Base-by-base conservation (phyloP, 2,888 invertebrate species). In the Tipula lateralis region DNA sequence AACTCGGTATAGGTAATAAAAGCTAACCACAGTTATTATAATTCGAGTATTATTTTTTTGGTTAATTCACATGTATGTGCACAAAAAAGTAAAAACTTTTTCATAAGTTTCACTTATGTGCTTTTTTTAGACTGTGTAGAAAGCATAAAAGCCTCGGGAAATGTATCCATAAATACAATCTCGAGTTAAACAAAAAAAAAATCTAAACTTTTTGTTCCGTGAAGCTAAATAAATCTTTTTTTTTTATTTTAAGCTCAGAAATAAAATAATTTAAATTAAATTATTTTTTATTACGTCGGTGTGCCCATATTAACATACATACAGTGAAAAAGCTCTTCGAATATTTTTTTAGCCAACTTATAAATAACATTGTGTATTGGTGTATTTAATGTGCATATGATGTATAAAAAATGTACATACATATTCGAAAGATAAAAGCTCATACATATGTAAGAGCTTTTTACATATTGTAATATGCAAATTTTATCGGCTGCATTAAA, bases 201-300 rank as follows among this genome's bases (percentile, higher is more conserved):
- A n/a, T 44, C 13, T 2, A 24, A 66, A 66, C 16, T 24, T 24
- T 66, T 24, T 66, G 19, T 66, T 24, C 16, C 16, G 44, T 44
- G n/a, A n/a, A 0, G 44, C 44, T 44, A 44, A 44, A 44, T 16
- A 44, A n/a, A 44, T 44, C 12, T 24, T 1, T 6, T 9, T 6
- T 39, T 9, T 32, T 2, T 44, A 3, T 44, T 44, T 66, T 66
- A 66, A 66, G 66, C 66, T 9, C 24, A 19, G n/a, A 66, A 66
- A 66, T 66, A 66, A n/a, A 66, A 66, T 66, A 66, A 24, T 66
- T 66, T 66, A 66, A 66, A n/a, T 66, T 66, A 66, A 66, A 66
- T 66, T 66, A 66, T 24, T 24, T 66, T n/a, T n/a, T n/a, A n/a
- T n/a, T n/a, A n/a, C n/a, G n/a, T n/a, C n/a, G n/a, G n/a, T n/a